phyloP scores from a whole-genome alignment of 2,797 vertebrate genomes.

The Buceros bicornis region DNA sequence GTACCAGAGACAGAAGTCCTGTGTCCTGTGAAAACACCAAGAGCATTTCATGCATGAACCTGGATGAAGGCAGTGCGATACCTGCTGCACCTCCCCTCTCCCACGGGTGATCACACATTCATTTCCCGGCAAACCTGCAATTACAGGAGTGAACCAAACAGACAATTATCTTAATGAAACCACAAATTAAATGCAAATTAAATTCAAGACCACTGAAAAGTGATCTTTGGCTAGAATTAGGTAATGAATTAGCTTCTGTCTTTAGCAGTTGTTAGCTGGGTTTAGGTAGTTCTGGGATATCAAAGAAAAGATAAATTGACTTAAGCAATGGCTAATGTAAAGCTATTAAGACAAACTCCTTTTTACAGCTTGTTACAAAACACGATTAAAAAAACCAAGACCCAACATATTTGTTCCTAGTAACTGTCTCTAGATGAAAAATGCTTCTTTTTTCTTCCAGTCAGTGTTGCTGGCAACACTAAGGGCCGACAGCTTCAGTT shows the following conservation, averaged over 20 bases:
- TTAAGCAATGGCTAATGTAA: slow-evolving; percentile 13
- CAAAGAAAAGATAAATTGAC: slow-evolving; percentile 23
- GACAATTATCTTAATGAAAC: slow-evolving; percentile 67
- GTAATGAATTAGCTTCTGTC: background rate
- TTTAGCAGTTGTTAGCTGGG: background rate
- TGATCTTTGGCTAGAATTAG: slow-evolving; percentile 17
- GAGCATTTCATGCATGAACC: background rate
- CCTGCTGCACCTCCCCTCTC: background rate
- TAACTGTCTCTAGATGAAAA: background rate
- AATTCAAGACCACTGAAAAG: slow-evolving; percentile 46
- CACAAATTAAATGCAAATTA: slow-evolving; percentile 69
- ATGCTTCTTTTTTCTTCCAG: background rate
- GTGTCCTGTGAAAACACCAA: background rate
- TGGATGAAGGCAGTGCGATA: background rate
- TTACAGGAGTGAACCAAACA: slow-evolving; percentile 60
- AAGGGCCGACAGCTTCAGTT: background rate
- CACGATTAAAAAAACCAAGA: background rate
- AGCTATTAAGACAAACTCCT: background rate
- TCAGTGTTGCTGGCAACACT: background rate
- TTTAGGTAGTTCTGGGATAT: background rate
- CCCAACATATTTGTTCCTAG: background rate
- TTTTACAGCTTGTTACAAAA: slow-evolving; percentile 32
- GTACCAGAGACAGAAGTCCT: background rate
- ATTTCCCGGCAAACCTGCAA: slow-evolving; percentile 64
- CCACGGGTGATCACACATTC: background rate